Percentiles rank a stretch among this genome's conserved stretches.
Evolutionary conservation across 2,113 vertebrate genomes (phyloP).

Genomic region (Piaya cayana): DNA sequence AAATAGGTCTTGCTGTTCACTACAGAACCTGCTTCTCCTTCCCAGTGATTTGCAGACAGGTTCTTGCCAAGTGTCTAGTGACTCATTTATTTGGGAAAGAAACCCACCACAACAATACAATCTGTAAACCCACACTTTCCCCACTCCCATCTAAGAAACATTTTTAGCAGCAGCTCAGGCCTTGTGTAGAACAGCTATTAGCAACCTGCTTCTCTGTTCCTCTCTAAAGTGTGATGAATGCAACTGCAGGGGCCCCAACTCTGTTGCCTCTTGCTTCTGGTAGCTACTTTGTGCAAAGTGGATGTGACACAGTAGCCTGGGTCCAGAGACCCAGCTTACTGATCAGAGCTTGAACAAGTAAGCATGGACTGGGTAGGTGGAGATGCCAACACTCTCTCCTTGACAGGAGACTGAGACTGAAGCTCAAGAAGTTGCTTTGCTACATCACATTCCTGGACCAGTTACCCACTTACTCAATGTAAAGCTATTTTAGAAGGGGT

Average conservation of each 20-base stretch:
- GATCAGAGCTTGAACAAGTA: not conserved
- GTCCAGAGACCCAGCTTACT: not conserved
- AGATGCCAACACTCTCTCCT: not conserved
- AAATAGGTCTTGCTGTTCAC: not conserved
- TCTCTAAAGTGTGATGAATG: not conserved
- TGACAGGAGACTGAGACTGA: not conserved
- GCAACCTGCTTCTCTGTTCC: not conserved
- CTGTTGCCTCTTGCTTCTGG: not conserved
- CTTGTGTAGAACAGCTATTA: not conserved
- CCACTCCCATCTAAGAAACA: constrained; percentile 1
- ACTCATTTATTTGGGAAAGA: constrained; percentile 55
- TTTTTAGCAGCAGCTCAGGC: not conserved
- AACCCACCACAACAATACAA: constrained; percentile 13
- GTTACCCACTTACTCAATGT: not conserved
- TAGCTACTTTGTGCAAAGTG: not conserved
- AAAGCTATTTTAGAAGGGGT: not conserved
- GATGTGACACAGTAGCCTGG: not conserved
- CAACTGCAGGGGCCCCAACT: not conserved
- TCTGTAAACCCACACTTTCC: constrained; percentile 29
- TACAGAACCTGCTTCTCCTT: constrained; percentile 12
- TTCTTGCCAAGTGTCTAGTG: constrained; percentile 62
- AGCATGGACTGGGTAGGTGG: not conserved
- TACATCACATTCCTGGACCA: not conserved
- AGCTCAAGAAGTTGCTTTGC: not conserved
- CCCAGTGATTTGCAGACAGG: constrained; percentile 31